Evolutionary conservation across 2,113 vertebrate genomes (phyloP).

Genomic region (Pedetes capensis): DNA sequence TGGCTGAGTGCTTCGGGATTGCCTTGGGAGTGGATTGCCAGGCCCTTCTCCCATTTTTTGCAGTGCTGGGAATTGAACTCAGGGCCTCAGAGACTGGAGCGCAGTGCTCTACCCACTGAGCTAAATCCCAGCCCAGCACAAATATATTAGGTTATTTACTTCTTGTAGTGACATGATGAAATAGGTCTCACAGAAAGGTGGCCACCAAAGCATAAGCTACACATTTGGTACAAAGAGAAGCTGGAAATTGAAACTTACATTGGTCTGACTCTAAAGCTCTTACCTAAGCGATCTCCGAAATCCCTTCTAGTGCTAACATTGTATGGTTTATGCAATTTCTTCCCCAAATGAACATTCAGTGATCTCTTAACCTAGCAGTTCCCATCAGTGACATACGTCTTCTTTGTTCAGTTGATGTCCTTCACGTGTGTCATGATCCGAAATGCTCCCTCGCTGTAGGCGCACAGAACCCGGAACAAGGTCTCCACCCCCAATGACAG

Average conservation of each 20-base stretch:
- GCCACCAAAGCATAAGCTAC: background rate
- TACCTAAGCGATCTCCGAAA: background rate
- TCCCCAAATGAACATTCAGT: background rate
- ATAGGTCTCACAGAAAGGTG: background rate
- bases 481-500: background rate
- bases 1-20: too few relatives aligned
- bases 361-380: background rate
- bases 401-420: background rate
- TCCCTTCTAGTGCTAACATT: background rate
- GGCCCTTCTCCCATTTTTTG: too few relatives aligned
- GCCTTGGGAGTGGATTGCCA: too few relatives aligned
- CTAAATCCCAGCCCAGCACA: too few relatives aligned
- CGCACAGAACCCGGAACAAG: background rate
- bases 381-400: background rate
- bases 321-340: background rate
- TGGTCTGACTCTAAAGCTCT: background rate
- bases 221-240: fast-evolving
- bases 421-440: background rate
- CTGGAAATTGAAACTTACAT: background rate
- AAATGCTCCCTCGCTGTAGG: background rate
- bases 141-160: background rate
- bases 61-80: too few relatives aligned
- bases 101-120: too few relatives aligned
- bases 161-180: background rate
- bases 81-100: too few relatives aligned